Evolutionary conservation across 1,140 invertebrate species (phyloP), one percentile per base, ranked within the genome.

Genomic region (Saccostrea cuccullata): DNA sequence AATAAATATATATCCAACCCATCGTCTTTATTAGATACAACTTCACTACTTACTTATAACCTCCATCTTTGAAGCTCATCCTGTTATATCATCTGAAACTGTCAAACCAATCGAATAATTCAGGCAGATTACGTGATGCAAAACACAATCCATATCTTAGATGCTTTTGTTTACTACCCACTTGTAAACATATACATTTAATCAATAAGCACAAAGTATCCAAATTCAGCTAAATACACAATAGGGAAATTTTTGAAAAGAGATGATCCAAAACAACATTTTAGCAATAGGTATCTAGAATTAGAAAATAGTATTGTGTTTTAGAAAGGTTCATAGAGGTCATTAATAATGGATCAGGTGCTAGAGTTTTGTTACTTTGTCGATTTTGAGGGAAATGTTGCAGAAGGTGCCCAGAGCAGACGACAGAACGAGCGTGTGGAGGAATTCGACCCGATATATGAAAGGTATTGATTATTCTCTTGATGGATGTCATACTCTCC

Each of bases 311-410:
- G 11, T 15, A 36, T 23, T 77, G 15, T 77, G 6, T 77, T 77
- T 15, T 77, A 26, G 70, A 17, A 77, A 77, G 26, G 23, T 77
- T 36, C 23, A 36, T 77, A 11, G 70, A 77, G 70, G 26, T 77
- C 70, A 77, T 77, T 77, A 77, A 77, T 77, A 36, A 77, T 77
- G 70, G 30, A 77, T 77, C 70, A 77, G 26, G 70, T 30, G 11
- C 11, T 77, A 26, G 58, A 36, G 36, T 30, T 77, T 77, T 77
- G 70, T 77, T 77, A 77, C 30, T 77, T 77, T 77, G 70, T 77
- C 70, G 70, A 77, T 77, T 77, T 77, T 12, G 70, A 26, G 70
- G 70, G 26, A 30, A 77, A 26, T 26, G 15, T 77, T 40, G 70
- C 26, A 9, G 12, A 15, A 77, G 70, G 70, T 26, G 70, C 26